These are phyloP conservation scores for Forbesichthys agassizii DNA, from an alignment of 2,113 vertebrate species.

Conservation along the genomic window DNA sequence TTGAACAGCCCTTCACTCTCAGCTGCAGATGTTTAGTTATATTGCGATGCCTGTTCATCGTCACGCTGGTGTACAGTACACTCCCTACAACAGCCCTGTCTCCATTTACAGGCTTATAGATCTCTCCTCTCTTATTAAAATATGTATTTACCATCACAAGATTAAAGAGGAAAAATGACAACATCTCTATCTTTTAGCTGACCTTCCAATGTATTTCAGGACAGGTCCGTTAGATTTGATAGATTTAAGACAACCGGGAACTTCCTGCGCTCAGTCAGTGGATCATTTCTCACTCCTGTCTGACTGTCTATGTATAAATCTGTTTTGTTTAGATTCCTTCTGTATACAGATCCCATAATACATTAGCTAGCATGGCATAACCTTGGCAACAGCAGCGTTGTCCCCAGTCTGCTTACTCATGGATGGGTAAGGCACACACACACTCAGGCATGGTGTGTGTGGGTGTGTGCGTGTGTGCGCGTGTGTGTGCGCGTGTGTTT, in stretches of 20 bases:
- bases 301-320: constrained; percentile 68
- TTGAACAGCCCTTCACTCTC: constrained; percentile 9
- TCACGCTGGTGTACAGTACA: constrained; percentile 7
- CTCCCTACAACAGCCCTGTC: not conserved
- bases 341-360: constrained; percentile 55
- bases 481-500: not conserved
- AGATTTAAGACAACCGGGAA: constrained; percentile 59
- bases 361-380: constrained; percentile 45
- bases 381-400: constrained; percentile 36
- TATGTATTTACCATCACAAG: constrained; percentile 14
- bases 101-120: constrained; percentile 12
- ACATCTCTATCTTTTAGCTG: constrained; percentile 19
- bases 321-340: constrained; percentile 60
- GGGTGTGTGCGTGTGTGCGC: not conserved
- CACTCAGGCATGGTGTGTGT: not conserved
- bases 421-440: too few relatives aligned
- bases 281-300: constrained; percentile 47
- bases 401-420: constrained; percentile 24
- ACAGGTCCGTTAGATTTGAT: constrained; percentile 16
- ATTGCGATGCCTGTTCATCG: constrained; percentile 24
- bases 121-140: constrained; percentile 2
- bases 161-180: not conserved
- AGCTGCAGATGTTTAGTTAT: constrained; percentile 11
- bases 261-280: constrained; percentile 18
- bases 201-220: constrained; percentile 8